phyloP scores from a whole-genome alignment of 1,140 invertebrate genomes.

The Yoshiicerus persimilis region DNA sequence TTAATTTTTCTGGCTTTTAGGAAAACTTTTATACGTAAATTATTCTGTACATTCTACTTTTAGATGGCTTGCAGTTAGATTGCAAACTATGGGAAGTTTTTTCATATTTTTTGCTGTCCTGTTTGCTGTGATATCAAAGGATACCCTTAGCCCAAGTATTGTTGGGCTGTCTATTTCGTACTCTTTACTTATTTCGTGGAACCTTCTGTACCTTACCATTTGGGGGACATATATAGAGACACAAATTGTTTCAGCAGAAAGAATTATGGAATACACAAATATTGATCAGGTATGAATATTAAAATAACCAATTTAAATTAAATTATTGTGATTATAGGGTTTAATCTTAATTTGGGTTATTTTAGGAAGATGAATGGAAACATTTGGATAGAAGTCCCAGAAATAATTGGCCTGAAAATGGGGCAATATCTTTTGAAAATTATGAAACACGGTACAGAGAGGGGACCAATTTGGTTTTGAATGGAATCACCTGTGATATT shows the following conservation, averaged over 20 bases:
- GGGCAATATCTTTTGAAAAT: conserved; percentile 54
- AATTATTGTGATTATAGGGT: too few relatives aligned
- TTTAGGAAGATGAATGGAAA: background rate
- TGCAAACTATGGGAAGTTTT: conserved; percentile 89
- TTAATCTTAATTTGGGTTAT: background rate
- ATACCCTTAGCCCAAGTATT: conserved; percentile 69
- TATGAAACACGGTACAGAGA: conserved; percentile 53
- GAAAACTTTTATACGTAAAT: too few relatives aligned
- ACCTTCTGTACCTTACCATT: conserved; percentile 63
- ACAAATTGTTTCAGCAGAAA: conserved; percentile 67
- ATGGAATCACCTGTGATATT: conserved; percentile 55
- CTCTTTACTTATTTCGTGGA: conserved; percentile 68
- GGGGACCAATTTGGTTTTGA: conserved; percentile 56
- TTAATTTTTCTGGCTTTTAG: too few relatives aligned
- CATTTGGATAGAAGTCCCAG: background rate
- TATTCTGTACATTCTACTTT: background rate
- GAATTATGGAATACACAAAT: conserved; percentile 67
- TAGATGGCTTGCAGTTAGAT: conserved; percentile 62
- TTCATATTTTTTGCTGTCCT: conserved; percentile 87
- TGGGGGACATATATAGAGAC: conserved; percentile 65
- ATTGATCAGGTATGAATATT: conserved; percentile 51
- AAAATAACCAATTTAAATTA: background rate
- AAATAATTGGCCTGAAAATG: conserved; percentile 48
- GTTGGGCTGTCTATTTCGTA: conserved; percentile 89
- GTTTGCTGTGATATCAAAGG: conserved; percentile 77